phyloP scores from a whole-genome alignment of 1,140 invertebrate genomes.

The Cherax quadricarinatus region DNA sequence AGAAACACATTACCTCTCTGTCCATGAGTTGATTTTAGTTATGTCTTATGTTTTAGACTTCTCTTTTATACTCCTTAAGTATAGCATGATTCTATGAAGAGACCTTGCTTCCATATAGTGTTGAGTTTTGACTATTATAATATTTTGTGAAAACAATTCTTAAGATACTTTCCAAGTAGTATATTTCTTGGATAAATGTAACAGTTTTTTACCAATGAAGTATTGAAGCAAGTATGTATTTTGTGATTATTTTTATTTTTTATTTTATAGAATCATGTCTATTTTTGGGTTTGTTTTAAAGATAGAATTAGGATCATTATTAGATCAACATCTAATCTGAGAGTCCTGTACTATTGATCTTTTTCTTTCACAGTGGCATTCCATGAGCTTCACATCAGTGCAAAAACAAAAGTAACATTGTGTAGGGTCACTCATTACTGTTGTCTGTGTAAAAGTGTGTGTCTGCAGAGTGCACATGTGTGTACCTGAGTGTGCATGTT shows the following conservation, averaged over 20 bases:
- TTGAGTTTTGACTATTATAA: slow-evolving; percentile 11
- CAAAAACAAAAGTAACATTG: slow-evolving; percentile 33
- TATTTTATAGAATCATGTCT: slow-evolving; percentile 9
- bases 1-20: slow-evolving; percentile 45
- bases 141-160: not conserved
- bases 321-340: slow-evolving; percentile 38
- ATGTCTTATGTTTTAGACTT: slow-evolving; percentile 37
- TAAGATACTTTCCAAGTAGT: not conserved
- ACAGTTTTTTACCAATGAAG: not conserved
- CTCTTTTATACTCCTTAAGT: slow-evolving; percentile 45
- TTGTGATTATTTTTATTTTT: not conserved
- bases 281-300: slow-evolving; percentile 14
- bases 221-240: slow-evolving; percentile 23
- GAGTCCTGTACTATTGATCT: slow-evolving; percentile 49
- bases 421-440: slow-evolving; percentile 49
- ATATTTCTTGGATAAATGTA: not conserved
- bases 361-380: slow-evolving; percentile 54
- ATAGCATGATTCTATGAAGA: slow-evolving; percentile 51
- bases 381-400: slow-evolving; percentile 26
- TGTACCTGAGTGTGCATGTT: slow-evolving; percentile 48
- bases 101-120: slow-evolving; percentile 7
- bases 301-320: slow-evolving; percentile 46
- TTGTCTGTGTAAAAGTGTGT: slow-evolving; percentile 44
- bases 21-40: slow-evolving; percentile 51
- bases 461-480: slow-evolving; percentile 48